A percentile compares a stretch with the other conserved stretches of the same genome.
phyloP scores from a whole-genome alignment of 2,797 vertebrate species.

The Danio tinwini region DNA sequence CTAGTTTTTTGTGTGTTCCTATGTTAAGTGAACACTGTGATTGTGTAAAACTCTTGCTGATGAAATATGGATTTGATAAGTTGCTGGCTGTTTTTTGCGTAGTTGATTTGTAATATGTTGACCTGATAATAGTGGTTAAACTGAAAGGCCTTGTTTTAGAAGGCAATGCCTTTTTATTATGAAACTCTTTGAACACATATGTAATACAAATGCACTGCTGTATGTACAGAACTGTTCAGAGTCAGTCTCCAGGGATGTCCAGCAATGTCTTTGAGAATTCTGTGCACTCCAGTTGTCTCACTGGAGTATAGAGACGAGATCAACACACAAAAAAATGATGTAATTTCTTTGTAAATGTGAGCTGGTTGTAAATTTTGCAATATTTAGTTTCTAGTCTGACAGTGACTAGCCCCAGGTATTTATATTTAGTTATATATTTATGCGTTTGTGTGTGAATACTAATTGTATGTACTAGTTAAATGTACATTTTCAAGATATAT shows the following conservation, averaged over 20 bases:
- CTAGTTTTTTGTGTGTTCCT: background rate
- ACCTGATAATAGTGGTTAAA: background rate
- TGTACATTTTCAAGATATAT: too few species aligned
- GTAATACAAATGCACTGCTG: background rate
- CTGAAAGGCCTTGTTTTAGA: conserved; percentile 6
- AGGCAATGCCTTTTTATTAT: background rate
- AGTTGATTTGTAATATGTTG: background rate
- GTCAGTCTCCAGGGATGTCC: background rate
- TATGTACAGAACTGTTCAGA: background rate
- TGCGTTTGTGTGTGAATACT: too few species aligned
- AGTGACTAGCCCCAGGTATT: background rate
- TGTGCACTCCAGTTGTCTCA: conserved; percentile 1
- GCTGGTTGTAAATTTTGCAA: background rate
- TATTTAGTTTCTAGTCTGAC: background rate
- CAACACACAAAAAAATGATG: background rate
- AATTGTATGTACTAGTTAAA: too few species aligned
- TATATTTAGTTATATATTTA: too few species aligned
- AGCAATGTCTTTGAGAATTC: conserved; percentile 4
- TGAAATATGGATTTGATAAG: background rate
- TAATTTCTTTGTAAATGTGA: background rate
- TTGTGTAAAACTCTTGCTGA: background rate
- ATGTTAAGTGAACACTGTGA: conserved; percentile 1
- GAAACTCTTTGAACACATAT: background rate
- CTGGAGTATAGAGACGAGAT: background rate
- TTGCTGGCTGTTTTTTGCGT: background rate